Percentiles rank a stretch among this genome's conserved stretches.
phyloP scores from a whole-genome alignment of 2,113 vertebrate species.

The Apeltes quadracus region DNA sequence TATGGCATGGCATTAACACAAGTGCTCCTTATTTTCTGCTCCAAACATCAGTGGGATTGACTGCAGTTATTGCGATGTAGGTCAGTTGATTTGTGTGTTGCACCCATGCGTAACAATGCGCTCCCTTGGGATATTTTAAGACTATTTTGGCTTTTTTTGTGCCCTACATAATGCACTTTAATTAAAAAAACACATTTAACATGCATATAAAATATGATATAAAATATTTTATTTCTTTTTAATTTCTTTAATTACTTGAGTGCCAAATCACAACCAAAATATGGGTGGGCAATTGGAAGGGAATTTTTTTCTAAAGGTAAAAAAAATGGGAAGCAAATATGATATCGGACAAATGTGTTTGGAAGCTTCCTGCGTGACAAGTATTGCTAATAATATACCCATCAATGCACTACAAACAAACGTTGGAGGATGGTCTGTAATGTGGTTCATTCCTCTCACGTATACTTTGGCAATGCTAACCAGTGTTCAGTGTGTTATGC shows the following conservation, averaged over 20 bases:
- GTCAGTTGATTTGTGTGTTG: slow-evolving; percentile 23
- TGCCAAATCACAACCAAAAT: not conserved
- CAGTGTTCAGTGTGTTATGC: slow-evolving; percentile 3
- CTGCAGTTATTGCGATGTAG: slow-evolving; percentile 36
- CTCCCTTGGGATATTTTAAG: slow-evolving; percentile 6
- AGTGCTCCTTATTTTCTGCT: slow-evolving; percentile 48
- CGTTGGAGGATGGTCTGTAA: slow-evolving; percentile 32
- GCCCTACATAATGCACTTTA: not conserved
- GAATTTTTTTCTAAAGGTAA: not conserved
- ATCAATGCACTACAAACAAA: not conserved
- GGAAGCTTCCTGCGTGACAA: not conserved
- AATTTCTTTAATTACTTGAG: slow-evolving; percentile 1
- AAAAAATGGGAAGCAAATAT: not conserved
- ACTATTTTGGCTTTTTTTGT: slow-evolving; percentile 6
- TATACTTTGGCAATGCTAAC: slow-evolving; percentile 2
- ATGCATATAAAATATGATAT: not conserved
- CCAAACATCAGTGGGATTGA: slow-evolving; percentile 39
- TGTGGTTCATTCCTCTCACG: slow-evolving; percentile 9
- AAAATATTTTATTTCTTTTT: not conserved
- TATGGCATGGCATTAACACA: slow-evolving; percentile 87
- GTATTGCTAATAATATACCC: not conserved
- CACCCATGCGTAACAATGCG: slow-evolving; percentile 28
- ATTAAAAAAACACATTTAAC: slow-evolving; percentile 7
- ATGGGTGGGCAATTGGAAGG: not conserved
- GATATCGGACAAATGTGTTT: not conserved